These are phyloP conservation scores for Phyllopteryx taeniolatus DNA, from an alignment of 2,113 vertebrate genomes.

Conservation along the genomic window DNA sequence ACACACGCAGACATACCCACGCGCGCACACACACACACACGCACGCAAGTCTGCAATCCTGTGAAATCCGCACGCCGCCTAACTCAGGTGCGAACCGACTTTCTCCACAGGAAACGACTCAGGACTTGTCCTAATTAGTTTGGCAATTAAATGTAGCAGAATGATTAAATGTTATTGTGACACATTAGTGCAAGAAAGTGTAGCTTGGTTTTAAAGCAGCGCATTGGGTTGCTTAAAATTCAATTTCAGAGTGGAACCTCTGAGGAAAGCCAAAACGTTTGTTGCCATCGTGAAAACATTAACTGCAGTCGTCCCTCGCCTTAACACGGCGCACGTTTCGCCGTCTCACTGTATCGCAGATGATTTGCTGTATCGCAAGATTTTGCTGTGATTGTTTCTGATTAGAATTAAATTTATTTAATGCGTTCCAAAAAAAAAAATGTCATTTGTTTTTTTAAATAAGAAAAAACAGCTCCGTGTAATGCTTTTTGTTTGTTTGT, in stretches of 20 bases:
- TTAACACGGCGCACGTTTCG: too few relatives aligned
- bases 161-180: constrained; percentile 66
- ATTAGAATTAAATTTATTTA: too few relatives aligned
- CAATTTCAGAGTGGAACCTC: background rate
- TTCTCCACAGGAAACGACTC: constrained; percentile 70
- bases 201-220: background rate
- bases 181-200: constrained; percentile 39
- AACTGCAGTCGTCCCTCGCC: too few relatives aligned
- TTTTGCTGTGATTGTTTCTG: too few relatives aligned
- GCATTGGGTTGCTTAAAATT: background rate
- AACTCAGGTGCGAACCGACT: constrained; percentile 72
- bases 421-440: too few relatives aligned
- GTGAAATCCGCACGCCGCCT: constrained; percentile 61
- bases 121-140: constrained; percentile 82
- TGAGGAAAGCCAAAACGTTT: background rate
- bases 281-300: background rate
- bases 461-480: too few relatives aligned
- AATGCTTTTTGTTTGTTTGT: too few relatives aligned
- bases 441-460: too few relatives aligned
- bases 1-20: constrained; percentile 70
- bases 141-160: constrained; percentile 80
- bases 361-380: too few relatives aligned
- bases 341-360: too few relatives aligned
- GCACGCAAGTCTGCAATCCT: constrained; percentile 38
- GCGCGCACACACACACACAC: constrained; percentile 55